These are phyloP conservation scores for Patiria miniata DNA, from an alignment of 35 echinoderm and acorn worm genomes.

Conservation along the genomic window DNA sequence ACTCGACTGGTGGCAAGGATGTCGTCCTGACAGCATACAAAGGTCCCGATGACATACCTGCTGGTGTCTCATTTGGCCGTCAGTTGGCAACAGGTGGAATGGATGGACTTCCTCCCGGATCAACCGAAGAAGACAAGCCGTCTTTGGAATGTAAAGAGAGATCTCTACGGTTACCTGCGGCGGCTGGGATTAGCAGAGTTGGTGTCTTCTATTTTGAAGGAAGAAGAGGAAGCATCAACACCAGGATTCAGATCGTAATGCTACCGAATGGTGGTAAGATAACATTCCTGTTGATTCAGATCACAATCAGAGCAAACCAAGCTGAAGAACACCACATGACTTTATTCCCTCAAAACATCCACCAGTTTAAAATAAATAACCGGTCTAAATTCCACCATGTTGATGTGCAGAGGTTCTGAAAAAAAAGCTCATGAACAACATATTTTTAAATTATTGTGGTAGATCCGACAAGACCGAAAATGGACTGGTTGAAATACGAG, in stretches of 20 bases:
- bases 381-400: too few species aligned
- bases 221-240: background rate
- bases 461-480: too few species aligned
- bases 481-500: too few species aligned
- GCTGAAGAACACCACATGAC: too few species aligned
- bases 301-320: too few species aligned
- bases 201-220: background rate
- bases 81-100: background rate
- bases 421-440: too few species aligned
- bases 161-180: background rate
- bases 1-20: background rate
- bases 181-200: background rate
- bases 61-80: background rate
- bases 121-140: background rate
- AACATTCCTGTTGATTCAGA: too few species aligned
- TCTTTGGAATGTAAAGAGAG: background rate
- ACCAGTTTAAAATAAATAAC: too few species aligned
- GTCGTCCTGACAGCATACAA: background rate
- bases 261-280: background rate
- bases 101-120: background rate
- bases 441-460: too few species aligned
- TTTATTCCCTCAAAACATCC: too few species aligned
- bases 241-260: background rate
- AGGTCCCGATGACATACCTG: background rate
- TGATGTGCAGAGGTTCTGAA: too few species aligned